A percentile compares a stretch with the other conserved stretches of the same genome.
Evolutionary conservation across 2,797 vertebrate species (phyloP).

Genomic region (Onychomys leucogaster): DNA sequence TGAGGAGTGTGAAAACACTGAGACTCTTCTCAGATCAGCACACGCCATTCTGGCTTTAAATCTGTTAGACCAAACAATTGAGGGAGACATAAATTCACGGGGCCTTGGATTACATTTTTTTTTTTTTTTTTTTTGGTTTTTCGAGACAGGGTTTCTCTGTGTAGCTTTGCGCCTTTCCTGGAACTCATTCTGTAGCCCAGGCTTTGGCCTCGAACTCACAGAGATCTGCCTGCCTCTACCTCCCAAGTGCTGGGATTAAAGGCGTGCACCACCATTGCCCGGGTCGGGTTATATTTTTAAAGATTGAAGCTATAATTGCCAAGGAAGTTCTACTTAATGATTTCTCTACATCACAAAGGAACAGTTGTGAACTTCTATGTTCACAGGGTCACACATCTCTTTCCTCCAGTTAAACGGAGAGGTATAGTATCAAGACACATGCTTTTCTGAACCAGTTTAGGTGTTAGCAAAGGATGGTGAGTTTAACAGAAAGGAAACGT

Average conservation of each 20-base stretch:
- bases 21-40: constrained; percentile 66
- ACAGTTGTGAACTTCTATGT: constrained; percentile 65
- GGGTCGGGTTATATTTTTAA: constrained; percentile 82
- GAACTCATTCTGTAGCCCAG: too few species aligned
- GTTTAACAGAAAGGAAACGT: constrained; percentile 7
- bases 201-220: too few species aligned
- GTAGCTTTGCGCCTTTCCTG: too few species aligned
- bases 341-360: constrained; percentile 74
- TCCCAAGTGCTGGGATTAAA: too few species aligned
- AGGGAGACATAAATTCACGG: constrained; percentile 77
- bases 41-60: constrained; percentile 82
- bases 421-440: neutral
- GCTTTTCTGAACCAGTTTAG: neutral
- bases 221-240: too few species aligned
- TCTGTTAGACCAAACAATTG: constrained; percentile 76
- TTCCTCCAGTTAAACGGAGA: constrained; percentile 5
- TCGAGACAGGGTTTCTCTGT: too few species aligned
- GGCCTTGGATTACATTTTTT: constrained; percentile 81
- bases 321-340: constrained; percentile 84
- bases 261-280: too few species aligned
- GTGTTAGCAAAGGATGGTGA: neutral
- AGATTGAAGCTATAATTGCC: constrained; percentile 81
- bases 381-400: constrained; percentile 31
- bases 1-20: constrained; percentile 65
- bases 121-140: too few species aligned